Conservation (phyloP, 2,888 invertebrate genomes). For the Eristalinus aeneus region DNA sequence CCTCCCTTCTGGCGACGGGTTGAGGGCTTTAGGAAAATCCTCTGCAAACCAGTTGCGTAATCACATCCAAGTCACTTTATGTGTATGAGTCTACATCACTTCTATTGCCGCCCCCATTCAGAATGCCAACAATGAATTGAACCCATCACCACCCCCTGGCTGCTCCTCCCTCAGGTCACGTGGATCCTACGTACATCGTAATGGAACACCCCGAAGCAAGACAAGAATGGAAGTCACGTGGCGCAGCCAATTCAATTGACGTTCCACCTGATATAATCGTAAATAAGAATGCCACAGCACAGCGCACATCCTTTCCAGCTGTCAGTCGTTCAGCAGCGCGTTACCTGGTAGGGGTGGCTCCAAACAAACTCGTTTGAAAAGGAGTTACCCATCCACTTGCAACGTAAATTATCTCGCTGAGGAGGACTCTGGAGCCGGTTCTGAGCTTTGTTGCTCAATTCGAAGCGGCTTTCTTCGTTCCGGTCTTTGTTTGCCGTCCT, state of each 20-base stretch:
- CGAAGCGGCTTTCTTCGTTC: not conserved
- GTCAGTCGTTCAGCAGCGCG: not conserved
- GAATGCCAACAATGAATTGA: not conserved
- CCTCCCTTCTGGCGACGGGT: not conserved
- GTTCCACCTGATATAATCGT: not conserved
- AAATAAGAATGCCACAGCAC: not conserved
- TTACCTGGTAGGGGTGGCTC: not conserved
- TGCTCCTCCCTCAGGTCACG: not conserved
- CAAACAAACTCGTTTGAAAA: too few relatives aligned
- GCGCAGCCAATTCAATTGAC: not conserved
- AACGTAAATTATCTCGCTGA: too few relatives aligned
- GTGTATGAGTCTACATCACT: not conserved
- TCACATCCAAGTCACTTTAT: not conserved
- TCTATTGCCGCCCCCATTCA: not conserved
- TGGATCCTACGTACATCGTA: not conserved
- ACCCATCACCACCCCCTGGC: not conserved
- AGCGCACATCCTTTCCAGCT: not conserved
- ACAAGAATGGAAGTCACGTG: conserved; percentile 3
- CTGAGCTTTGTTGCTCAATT: too few relatives aligned
- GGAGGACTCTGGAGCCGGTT: too few relatives aligned
- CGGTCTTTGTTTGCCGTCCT: not conserved
- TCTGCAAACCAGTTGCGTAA: conserved; percentile 1
- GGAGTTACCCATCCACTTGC: too few relatives aligned
- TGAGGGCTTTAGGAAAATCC: not conserved
- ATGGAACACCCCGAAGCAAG: not conserved